phyloP scores from a whole-genome alignment of 2,888 invertebrate genomes.

The Lacanobia oleracea region DNA sequence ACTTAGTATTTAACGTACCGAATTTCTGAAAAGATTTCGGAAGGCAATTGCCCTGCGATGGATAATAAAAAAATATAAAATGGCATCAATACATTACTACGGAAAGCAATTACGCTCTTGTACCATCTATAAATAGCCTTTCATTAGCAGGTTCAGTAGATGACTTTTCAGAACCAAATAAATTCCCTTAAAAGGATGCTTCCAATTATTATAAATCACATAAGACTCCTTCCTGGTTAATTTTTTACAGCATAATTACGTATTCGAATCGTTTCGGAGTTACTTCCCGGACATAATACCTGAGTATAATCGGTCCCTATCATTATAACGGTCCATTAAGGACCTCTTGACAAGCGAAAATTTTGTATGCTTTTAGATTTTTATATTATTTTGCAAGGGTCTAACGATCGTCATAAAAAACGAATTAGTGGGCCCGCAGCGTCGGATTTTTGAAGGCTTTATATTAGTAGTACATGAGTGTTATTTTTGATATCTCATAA shows the following conservation, averaged over 20 bases:
- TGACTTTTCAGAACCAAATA: neutral
- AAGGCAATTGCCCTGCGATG: too few relatives aligned
- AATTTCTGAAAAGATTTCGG: too few relatives aligned
- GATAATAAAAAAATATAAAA: too few relatives aligned
- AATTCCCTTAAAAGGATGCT: conserved; percentile 15
- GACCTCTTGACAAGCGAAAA: conserved; percentile 73
- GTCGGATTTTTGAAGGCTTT: conserved; percentile 66
- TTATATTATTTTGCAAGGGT: conserved; percentile 75
- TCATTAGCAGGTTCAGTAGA: neutral
- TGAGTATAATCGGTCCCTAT: conserved; percentile 65
- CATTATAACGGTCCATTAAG: conserved; percentile 63
- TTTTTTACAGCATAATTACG: conserved; percentile 41
- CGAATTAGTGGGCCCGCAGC: conserved; percentile 79
- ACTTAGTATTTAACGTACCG: too few relatives aligned
- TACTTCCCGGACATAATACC: conserved; percentile 56
- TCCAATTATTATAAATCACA: conserved; percentile 27
- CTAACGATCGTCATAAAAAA: conserved; percentile 84
- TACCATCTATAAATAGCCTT: too few relatives aligned
- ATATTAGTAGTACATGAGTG: conserved; percentile 70
- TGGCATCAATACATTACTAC: too few relatives aligned
- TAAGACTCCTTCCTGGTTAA: conserved; percentile 8
- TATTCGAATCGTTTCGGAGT: conserved; percentile 51
- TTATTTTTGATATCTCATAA: conserved; percentile 66
- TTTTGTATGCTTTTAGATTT: conserved; percentile 72
- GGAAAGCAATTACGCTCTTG: neutral